These are phyloP conservation scores for Rhamphomyia laevipes DNA, from an alignment of 2,888 invertebrate species.

Conservation along the genomic window DNA sequence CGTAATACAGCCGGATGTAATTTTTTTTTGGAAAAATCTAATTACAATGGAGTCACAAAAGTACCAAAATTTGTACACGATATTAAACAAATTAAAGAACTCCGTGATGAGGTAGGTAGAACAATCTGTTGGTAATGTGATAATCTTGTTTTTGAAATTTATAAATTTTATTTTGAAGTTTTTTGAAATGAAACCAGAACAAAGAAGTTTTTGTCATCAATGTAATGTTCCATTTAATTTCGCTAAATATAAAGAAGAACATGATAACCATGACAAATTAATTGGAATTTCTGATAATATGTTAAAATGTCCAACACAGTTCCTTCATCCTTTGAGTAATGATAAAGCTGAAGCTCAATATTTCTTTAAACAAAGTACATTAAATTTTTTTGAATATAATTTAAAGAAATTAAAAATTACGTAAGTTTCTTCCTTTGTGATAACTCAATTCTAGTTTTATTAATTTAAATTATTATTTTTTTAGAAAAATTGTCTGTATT, in stretches of 20 bases:
- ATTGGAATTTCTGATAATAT: slow-evolving; percentile 45
- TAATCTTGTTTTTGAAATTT: not conserved
- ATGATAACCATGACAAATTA: slow-evolving; percentile 45
- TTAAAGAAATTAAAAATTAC: slow-evolving; percentile 46
- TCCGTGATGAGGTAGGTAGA: slow-evolving; percentile 2
- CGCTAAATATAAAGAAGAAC: slow-evolving; percentile 32
- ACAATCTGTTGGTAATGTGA: not conserved
- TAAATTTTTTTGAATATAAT: slow-evolving; percentile 50
- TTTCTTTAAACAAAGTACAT: slow-evolving; percentile 60
- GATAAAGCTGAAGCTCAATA: slow-evolving; percentile 80
- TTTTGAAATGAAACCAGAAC: slow-evolving; percentile 20
- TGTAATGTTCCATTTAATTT: slow-evolving; percentile 45
- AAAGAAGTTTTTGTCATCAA: slow-evolving; percentile 51
- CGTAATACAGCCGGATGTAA: slow-evolving; percentile 66
- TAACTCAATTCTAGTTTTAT: not conserved
- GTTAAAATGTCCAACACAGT: slow-evolving; percentile 49
- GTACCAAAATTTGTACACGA: too few relatives aligned
- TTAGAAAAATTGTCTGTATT: slow-evolving; percentile 66
- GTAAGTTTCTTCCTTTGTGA: slow-evolving; percentile 31
- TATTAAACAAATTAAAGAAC: not conserved
- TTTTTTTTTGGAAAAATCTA: slow-evolving; percentile 44
- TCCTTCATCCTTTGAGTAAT: slow-evolving; percentile 57
- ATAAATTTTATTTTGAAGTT: slow-evolving; percentile 23
- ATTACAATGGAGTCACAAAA: slow-evolving; percentile 2
- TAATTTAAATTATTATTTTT: slow-evolving; percentile 21